Evolutionary conservation across 2,797 vertebrate genomes (phyloP), one percentile per base, ranked within the genome.

Genomic region (Cyprinella venusta): DNA sequence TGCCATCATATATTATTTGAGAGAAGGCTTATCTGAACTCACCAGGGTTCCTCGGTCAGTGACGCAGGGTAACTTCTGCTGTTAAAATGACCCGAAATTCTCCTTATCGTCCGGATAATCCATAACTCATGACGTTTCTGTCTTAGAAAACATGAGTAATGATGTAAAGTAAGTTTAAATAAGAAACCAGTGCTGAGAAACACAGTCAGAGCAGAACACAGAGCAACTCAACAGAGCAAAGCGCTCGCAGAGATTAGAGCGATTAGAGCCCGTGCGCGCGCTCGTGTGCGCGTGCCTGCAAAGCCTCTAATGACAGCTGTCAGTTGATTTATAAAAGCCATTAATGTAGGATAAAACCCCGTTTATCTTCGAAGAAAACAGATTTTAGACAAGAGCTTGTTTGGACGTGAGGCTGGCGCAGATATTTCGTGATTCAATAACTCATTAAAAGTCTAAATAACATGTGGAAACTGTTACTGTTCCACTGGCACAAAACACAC

Each of bases 301-400:
- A 78, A 78, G 61, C 61, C 59, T 15, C n/a, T 52, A 67, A 65
- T 67, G 76, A 52, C 76, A 79, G 76, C 76, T 79, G 76, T 67
- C 76, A 78, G 24, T 64, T 78, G 76, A 67, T 52, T 67, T 52
- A 67, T n/a, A 79, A 36, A 79, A 26, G 26, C 6, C 26, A 33
- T 65, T 2, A 21, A 48, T 64, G 59, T 45, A 24, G 8, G 36
- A 76, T 76, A 59, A 76, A 76, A 18, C 15, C 15, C 38, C 16
- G 24, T 61, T 61, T 18, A 42, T 45, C 36, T 21, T 76, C 16
- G n/a, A 30, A 21, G 21, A 30, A 63, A 63, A 13, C 24, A 0
- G 38, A 30, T 30, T 63, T 42, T 12, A 24, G 9, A 45, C 38
- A 16, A 24, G 2, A 21, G 45, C 33, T 72, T 9, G 15, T 64